Evolutionary conservation across 2,888 invertebrate genomes (phyloP).

Genomic region (Tachystola acroxantha): DNA sequence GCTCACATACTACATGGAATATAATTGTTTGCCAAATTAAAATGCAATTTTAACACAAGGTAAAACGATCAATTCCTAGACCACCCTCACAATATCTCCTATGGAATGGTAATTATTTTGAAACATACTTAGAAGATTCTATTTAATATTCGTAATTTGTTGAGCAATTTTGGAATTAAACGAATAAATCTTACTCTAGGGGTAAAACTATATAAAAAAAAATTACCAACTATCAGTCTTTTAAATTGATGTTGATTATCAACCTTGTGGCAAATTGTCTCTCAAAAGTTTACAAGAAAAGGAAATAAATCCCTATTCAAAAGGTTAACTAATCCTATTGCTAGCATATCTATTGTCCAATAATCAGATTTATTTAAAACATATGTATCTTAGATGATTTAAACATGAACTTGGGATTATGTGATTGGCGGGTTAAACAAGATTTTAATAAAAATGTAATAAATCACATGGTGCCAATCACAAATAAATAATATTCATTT

Average conservation of each 20-base stretch:
- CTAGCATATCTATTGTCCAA: conserved; percentile 60
- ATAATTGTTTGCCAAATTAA: too few species aligned
- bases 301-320: conserved; percentile 16
- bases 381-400: conserved; percentile 7
- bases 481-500: neutral
- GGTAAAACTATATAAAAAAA: conserved; percentile 75
- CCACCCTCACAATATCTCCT: too few species aligned
- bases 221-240: conserved; percentile 79
- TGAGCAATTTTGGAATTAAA: conserved; percentile 75
- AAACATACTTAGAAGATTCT: conserved; percentile 39
- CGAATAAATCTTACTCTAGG: conserved; percentile 70
- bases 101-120: neutral
- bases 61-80: too few species aligned
- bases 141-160: conserved; percentile 43
- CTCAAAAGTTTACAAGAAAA: conserved; percentile 77
- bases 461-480: neutral
- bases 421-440: conserved; percentile 1
- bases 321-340: conserved; percentile 21
- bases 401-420: neutral
- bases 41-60: too few species aligned
- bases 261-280: conserved; percentile 68
- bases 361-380: too few species aligned
- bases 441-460: neutral
- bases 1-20: too few species aligned
- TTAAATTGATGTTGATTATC: conserved; percentile 78